Base-by-base conservation (phyloP, 2,797 vertebrate genomes). In the Lateolabrax maculatus region DNA sequence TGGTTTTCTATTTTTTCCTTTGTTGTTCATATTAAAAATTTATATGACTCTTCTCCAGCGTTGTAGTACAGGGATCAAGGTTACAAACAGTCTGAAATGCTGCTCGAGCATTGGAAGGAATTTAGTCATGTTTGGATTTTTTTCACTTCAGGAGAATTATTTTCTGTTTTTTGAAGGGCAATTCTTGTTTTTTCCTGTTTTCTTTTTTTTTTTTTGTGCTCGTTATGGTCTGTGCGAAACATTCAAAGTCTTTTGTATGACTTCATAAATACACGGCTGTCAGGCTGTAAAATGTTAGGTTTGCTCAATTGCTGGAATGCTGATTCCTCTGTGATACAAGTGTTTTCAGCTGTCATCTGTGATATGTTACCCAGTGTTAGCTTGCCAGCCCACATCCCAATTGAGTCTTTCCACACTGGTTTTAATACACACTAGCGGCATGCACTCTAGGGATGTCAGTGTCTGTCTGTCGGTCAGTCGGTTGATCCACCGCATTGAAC, bases 341-440 rank as follows among this genome's bases (percentile, higher is more conserved):
- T 52, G 71, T 88, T 87, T 82, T 81, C 76, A 74, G 76, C 64
- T 75, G 81, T 80, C 85, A 77, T 71, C 72, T 78, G 48, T 57
- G 63, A 81, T 46, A 21, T 41, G 68, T 25, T 60, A 71, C 63
- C 51, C 48, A 15, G 23, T 43, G 67, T 71, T 62, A 27, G 61
- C 39, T 46, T 25, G 46, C 72, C 62, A 49, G 39, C n/a, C 71
- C 15, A 60, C 63, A 75, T 66, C 66, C 57, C 65, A 55, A 56
- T 71, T 70, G 43, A 73, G 60, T 78, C 52, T 1, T 29, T 76
- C 63, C 70, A 57, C 57, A 36, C 25, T 34, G 36, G 27, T 37
- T 61, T 84, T 70, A 8, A 71, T 77, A 56, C 48, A 19, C 5
- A 44, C 29, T 7, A 19, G 29, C 2, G 4, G 16, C 12, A 1